Percentiles rank a stretch among this genome's conserved stretches.
These are phyloP conservation scores for Dromaius novaehollandiae DNA, from an alignment of 2,113 vertebrate species.

Conservation along the genomic window DNA sequence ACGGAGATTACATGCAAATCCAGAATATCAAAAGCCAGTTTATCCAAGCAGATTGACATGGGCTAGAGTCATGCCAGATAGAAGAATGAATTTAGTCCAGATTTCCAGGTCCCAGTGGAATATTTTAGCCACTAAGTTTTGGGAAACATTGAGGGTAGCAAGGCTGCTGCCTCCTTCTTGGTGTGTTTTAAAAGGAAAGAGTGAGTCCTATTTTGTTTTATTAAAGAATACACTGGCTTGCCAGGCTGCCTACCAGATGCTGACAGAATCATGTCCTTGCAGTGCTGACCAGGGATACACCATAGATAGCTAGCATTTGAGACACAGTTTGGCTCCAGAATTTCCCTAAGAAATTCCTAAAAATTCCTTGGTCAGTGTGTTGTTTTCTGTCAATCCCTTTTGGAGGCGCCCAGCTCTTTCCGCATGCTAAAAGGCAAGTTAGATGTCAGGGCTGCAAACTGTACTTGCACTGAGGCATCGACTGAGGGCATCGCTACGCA, in stretches of 20 bases:
- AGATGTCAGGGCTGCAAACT: neutral
- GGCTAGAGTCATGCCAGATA: neutral
- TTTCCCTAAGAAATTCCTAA: neutral
- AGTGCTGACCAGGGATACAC: neutral
- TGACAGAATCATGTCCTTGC: neutral
- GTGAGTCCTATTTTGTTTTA: neutral
- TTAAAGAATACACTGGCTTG: neutral
- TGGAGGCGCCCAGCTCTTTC: neutral
- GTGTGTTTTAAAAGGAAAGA: neutral
- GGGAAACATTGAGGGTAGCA: neutral
- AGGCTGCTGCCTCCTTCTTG: neutral
- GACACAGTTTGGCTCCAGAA: neutral
- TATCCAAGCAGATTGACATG: neutral
- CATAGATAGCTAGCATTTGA: neutral
- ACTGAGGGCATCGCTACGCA: neutral
- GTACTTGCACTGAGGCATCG: neutral
- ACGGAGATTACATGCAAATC: neutral
- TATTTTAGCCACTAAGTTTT: neutral
- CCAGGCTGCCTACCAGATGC: neutral
- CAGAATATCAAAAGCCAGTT: neutral
- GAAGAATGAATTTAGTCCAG: neutral
- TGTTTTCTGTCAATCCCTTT: neutral
- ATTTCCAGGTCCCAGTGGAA: neutral
- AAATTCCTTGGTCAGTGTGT: accelerated
- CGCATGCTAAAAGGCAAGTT: neutral